Conservation (phyloP, 2,888 invertebrate genomes). For the Colletes collaris region DNA sequence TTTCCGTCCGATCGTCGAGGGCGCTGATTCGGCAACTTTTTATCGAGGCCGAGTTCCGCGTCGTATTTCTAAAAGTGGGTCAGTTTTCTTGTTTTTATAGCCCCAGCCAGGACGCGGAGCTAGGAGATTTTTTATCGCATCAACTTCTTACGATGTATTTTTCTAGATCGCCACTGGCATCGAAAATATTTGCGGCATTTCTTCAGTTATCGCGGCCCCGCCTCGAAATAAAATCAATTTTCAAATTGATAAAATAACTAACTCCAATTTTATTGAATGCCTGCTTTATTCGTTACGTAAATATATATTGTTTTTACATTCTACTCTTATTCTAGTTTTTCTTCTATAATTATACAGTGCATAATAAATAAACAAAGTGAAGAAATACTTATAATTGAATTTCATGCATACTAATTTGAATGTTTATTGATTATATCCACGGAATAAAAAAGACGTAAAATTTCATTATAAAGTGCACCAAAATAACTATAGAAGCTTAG, state of each 20-base stretch:
- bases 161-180: conserved; percentile 16
- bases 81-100: conserved; percentile 44
- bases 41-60: conserved; percentile 55
- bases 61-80: conserved; percentile 41
- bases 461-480: too few species aligned
- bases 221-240: conserved; percentile 16
- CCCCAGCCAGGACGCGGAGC: conserved; percentile 11
- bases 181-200: conserved; percentile 33
- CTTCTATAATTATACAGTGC: too few species aligned
- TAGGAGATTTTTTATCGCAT: conserved; percentile 40
- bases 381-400: too few species aligned
- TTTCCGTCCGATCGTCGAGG: conserved; percentile 38
- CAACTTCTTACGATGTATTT: conserved; percentile 18
- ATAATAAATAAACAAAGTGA: too few species aligned
- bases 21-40: conserved; percentile 63
- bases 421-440: too few species aligned
- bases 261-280: background rate
- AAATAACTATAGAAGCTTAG: too few species aligned
- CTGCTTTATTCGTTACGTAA: background rate
- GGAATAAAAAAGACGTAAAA: too few species aligned
- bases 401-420: too few species aligned
- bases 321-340: too few species aligned
- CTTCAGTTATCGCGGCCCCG: conserved; percentile 13
- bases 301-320: too few species aligned
- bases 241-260: background rate